Base-by-base conservation (phyloP, 2,797 vertebrate species). In the Bufotes viridis region DNA sequence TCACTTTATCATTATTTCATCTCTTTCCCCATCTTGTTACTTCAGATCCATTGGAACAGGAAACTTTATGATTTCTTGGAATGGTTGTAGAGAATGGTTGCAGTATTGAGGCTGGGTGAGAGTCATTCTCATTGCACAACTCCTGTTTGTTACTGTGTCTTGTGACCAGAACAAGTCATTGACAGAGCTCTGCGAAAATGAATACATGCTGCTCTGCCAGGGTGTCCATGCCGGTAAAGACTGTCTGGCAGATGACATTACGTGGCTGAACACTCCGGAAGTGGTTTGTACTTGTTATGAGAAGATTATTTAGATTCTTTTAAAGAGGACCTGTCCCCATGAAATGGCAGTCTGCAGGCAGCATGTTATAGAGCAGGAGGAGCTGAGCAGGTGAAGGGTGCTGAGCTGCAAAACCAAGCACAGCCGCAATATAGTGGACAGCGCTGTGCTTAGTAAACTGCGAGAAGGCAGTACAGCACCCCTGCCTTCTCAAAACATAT, bases 101-200 rank as follows among this genome's bases (percentile, higher is more conserved):
- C 14, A 24, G 22, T 42, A 75, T 51, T 76, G 60, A 49, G 26
- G 17, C 20, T 65, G 57, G 34, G 4, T 20, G 7, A n/a, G 65
- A 70, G 24, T 78, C 70, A 57, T 55, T 49, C 42, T 78, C 24
- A 78, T 87, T 87, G 81, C 87, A 83, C 81, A 87, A 87, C 61
- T n/a, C 24, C n/a, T 63, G 67, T 29, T 63, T 74, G 34, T 57
- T 63, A 22, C 24, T 9, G 18, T n/a, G 24, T 87, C 61, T 78
- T 70, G 75, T 69, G 81, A 83, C 26, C 12, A 53, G 22, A 49
- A 75, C 34, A 49, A 26, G 10, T 53, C 17, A 20, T 75, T 55
- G 69, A 29, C 57, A 87, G 22, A 85, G 57, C 53, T 70, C 9
- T 72, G 53, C 24, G 60, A 74, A 75, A 75, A 60, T 60, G n/a